A percentile compares a stretch with the other conserved stretches of the same genome.
Conservation (phyloP, 2,113 vertebrate genomes). For the Thermophis baileyi region DNA sequence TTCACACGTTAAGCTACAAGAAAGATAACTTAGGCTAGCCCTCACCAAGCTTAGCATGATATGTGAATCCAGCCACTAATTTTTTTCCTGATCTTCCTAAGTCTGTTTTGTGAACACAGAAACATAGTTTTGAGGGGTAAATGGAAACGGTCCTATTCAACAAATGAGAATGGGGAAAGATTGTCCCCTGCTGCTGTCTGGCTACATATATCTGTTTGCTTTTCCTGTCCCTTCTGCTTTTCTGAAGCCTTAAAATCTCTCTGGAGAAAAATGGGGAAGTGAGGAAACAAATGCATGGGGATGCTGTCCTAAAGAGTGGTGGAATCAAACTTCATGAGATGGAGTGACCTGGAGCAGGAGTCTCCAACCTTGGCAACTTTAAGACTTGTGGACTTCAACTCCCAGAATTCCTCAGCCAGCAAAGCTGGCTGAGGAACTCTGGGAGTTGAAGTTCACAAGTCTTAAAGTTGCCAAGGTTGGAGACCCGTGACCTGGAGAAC, state of each 20-base stretch:
- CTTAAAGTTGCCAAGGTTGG: too few species aligned
- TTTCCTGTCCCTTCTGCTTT: background rate
- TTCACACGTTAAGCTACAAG: background rate
- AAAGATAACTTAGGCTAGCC: background rate
- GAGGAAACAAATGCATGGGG: background rate
- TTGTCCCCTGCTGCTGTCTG: background rate
- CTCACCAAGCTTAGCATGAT: background rate
- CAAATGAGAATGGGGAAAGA: background rate
- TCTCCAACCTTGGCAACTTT: too few species aligned
- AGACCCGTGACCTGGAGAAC: background rate
- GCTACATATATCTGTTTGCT: background rate
- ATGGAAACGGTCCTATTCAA: background rate
- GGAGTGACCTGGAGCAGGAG: background rate
- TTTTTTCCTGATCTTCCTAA: background rate
- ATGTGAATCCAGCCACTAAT: background rate
- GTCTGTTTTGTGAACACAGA: background rate
- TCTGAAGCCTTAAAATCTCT: background rate
- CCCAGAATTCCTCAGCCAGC: too few species aligned
- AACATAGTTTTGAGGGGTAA: background rate
- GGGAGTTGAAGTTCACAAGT: too few species aligned
- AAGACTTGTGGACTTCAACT: too few species aligned
- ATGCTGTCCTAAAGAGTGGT: background rate
- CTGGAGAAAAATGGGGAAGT: background rate
- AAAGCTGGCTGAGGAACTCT: too few species aligned
- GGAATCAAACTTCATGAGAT: background rate